Evolutionary conservation across 2,888 invertebrate species (phyloP).

Genomic region (Allacma fusca): DNA sequence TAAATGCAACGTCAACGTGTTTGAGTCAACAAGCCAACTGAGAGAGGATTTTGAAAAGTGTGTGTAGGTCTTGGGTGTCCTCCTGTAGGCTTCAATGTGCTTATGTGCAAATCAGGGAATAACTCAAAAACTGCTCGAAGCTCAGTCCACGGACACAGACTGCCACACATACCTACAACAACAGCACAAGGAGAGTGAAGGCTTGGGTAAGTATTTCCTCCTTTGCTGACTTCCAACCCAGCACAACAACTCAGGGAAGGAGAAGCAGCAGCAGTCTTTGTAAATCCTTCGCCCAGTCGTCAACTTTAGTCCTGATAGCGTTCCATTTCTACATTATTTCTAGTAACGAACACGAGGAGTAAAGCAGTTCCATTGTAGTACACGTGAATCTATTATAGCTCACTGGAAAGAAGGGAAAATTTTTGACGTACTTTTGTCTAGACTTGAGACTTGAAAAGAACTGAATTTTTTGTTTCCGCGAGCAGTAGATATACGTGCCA

Average conservation of each 20-base stretch:
- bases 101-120: constrained; percentile 22
- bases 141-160: background rate
- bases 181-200: background rate
- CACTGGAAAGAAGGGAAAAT: background rate
- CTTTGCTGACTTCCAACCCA: background rate
- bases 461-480: background rate
- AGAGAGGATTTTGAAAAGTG: constrained; percentile 1
- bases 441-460: background rate
- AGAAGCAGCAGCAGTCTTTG: background rate
- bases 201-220: background rate
- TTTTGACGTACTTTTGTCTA: constrained; percentile 21
- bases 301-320: no score
- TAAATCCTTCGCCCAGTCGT: no score
- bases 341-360: no score
- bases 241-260: background rate
- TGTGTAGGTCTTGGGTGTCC: background rate
- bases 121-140: background rate
- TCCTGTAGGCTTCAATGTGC: background rate
- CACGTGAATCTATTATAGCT: background rate
- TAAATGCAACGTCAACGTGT: constrained; percentile 7
- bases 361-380: background rate
- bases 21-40: constrained; percentile 12
- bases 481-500: background rate
- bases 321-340: no score
- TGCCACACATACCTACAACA: background rate